These are phyloP conservation scores for Drosophila ambigua DNA, from an alignment of 1,140 invertebrate species.

Conservation along the genomic window DNA sequence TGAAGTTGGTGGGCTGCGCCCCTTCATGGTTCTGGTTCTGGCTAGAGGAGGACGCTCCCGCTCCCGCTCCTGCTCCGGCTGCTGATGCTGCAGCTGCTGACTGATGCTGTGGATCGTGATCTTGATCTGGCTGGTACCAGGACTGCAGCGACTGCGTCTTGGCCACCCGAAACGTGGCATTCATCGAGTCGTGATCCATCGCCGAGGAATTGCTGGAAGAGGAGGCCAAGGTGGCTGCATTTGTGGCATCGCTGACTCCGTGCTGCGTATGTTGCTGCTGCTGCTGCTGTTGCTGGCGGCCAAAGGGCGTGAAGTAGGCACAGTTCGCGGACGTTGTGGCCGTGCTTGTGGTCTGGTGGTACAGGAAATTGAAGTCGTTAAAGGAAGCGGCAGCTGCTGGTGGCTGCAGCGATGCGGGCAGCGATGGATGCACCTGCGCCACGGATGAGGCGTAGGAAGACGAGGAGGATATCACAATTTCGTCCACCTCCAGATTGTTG, in stretches of 20 bases:
- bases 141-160: constrained; percentile 52
- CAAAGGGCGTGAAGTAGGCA: constrained; percentile 54
- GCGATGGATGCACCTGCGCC: constrained; percentile 29
- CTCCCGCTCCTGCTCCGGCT: constrained; percentile 13
- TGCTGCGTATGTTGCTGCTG: constrained; percentile 49
- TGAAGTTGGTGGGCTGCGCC: constrained; percentile 69
- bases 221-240: constrained; percentile 72
- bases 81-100: constrained; percentile 19
- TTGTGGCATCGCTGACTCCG: constrained; percentile 69
- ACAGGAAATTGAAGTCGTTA: constrained; percentile 70
- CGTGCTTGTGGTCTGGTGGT: constrained; percentile 45
- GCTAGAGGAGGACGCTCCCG: constrained; percentile 31
- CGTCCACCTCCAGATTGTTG: constrained; percentile 70
- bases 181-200: constrained; percentile 72
- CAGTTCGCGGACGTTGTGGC: constrained; percentile 21
- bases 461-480: constrained; percentile 80
- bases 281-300: constrained; percentile 52
- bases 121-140: constrained; percentile 55
- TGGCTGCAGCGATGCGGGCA: constrained; percentile 19
- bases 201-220: constrained; percentile 70
- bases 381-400: constrained; percentile 13
- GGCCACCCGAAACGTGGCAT: constrained; percentile 61
- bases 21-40: constrained; percentile 42
- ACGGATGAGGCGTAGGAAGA: constrained; percentile 67
- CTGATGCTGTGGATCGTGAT: constrained; percentile 22